Evolutionary conservation across 2,113 vertebrate genomes (phyloP).

Genomic region (Pica pica): DNA sequence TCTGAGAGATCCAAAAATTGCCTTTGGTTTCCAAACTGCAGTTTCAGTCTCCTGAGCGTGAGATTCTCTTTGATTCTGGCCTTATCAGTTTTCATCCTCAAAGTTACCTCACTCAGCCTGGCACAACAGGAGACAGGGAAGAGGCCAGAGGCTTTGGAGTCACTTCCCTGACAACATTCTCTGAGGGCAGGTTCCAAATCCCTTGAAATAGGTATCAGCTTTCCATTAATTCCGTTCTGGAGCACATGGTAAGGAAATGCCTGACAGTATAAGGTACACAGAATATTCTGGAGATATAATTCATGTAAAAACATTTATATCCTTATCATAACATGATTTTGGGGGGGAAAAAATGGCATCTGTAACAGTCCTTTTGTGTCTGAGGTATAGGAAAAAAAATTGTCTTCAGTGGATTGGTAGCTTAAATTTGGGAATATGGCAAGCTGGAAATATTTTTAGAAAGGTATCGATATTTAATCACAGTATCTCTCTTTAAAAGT

Average conservation of each 20-base stretch:
- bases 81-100: background rate
- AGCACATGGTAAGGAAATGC: background rate
- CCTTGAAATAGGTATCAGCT: background rate
- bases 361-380: background rate
- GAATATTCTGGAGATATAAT: background rate
- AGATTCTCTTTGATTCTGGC: background rate
- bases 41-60: background rate
- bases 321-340: background rate
- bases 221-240: background rate
- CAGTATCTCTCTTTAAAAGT: background rate
- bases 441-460: background rate
- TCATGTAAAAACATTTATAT: background rate
- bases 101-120: background rate
- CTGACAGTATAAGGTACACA: background rate
- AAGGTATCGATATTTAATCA: background rate
- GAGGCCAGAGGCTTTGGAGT: background rate
- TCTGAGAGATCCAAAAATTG: background rate
- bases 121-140: background rate
- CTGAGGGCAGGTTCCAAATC: background rate
- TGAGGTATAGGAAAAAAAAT: background rate
- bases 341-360: rapidly evolving
- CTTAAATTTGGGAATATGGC: background rate
- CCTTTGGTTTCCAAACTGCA: background rate
- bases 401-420: background rate
- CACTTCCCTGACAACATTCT: background rate